Conservation (phyloP, 2,113 vertebrate genomes). For the Sinosuthora webbiana region DNA sequence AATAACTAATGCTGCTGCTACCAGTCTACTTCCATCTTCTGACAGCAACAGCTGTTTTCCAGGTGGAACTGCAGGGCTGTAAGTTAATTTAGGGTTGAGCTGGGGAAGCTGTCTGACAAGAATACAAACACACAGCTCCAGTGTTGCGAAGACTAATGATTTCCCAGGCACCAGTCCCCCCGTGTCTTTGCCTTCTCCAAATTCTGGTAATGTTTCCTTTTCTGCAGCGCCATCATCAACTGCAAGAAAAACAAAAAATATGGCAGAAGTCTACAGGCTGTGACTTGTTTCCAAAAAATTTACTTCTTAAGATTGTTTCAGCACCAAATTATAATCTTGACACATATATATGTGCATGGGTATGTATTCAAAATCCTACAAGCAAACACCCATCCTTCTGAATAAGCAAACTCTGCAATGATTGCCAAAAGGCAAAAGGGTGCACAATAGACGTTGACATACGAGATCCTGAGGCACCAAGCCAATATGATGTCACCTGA, state of each 20-base stretch:
- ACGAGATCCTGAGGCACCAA: background rate
- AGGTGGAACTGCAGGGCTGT: slow-evolving; percentile 70
- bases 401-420: background rate
- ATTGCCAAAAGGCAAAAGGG: background rate
- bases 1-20: slow-evolving; percentile 83
- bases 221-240: slow-evolving; percentile 96
- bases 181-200: slow-evolving; percentile 93
- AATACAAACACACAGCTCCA: slow-evolving; percentile 89
- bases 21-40: slow-evolving; percentile 78
- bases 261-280: background rate
- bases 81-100: slow-evolving; percentile 88
- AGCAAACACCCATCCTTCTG: background rate
- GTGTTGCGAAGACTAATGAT: slow-evolving; percentile 88
- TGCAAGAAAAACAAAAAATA: slow-evolving; percentile 61
- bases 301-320: background rate
- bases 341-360: background rate
- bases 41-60: slow-evolving; percentile 75
- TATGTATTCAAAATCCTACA: background rate
- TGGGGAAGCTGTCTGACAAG: slow-evolving; percentile 90
- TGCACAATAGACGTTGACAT: background rate
- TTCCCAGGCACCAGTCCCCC: slow-evolving; percentile 90
- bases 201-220: slow-evolving; percentile 93
- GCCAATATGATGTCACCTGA: background rate
- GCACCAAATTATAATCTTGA: background rate
- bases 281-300: background rate